Evolutionary conservation across 2,797 vertebrate species (phyloP), one percentile per base, ranked within the genome.

Genomic region (Pachyuromys duprasi): DNA sequence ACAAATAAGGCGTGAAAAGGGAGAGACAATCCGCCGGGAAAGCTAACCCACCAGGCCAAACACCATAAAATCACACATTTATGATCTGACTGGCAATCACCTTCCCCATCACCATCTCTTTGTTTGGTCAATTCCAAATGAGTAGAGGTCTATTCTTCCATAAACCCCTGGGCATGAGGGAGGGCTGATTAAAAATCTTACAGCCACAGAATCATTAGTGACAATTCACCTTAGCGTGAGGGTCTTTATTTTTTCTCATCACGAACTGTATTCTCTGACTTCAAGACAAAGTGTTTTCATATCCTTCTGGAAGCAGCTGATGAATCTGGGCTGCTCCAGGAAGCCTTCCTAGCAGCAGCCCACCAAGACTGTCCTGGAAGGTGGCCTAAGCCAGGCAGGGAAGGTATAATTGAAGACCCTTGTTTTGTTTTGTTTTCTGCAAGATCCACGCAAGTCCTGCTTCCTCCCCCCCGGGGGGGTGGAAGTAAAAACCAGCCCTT

Each of bases 1-100:
- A 93, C 91, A 96, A 95, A 93, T 17, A 92, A 92, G 17, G 36
- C 87, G 18, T 13, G 53, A n/a, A 72, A 81, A 62, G 53, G 17
- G 22, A 92, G 31, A 62, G 49, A n/a, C 26, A 20, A 11, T 15
- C 13, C 14, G 14, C 49, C 14, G 17, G 45, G 33, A 28, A 45
- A 36, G 22, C 70, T 91, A 69, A 86, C 82, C 45, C 33, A 28
- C 8, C 1, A 31, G 24, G 45, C 33, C 65, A 84, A 60, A 39
- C 63, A 89, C 90, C 80, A 76, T 67, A 81, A 90, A 87, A 93
- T 17, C 62, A 75, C 39, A 39, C 49, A 76, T 81, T 57, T 45
- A 11, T 67, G 76, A 88, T 86, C 33, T 86, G 89, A 62, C 70
- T 55, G 28, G 42, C 72, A 28, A 36, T 45, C 74, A 45, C 12